Evolutionary conservation across 1,140 invertebrate genomes (phyloP), one percentile per base, ranked within the genome.

Genomic region (Drosophila guanche): DNA sequence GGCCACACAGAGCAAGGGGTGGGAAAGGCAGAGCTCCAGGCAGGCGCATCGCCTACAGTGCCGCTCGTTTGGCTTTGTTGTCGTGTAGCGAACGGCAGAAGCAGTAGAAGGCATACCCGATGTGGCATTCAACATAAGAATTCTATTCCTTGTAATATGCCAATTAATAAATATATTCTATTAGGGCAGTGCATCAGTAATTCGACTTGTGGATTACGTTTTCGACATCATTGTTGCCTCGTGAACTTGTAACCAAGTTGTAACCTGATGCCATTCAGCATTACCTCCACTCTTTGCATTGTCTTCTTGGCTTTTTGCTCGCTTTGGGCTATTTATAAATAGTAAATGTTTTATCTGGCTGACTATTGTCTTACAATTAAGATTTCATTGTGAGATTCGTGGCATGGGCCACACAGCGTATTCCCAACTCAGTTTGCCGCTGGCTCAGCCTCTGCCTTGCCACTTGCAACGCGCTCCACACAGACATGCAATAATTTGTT

Each of bases 201-300:
- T 57, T 74, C 59, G 42, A 48, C 12, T 25, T 53, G 3, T 29
- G 25, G 14, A 41, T 46, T 40, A 27, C 42, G 7, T 20, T 27
- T 37, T 33, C 3, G 20, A 40, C 29, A 27, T 42, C 42, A 56
- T 56, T 79, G 60, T 65, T 88, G 75, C 51, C 78, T 71, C 55
- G 75, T 86, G 84, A 88, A 88, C 83, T 89, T 88, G 83, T 89
- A 88, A 81, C 72, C 57, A 77, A 71, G 41, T 74, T 88, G 81
- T 78, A 86, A 86, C 69, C 58, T 51, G 76, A 85, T 85, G 65
- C 54, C 40, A 55, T 62, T 45, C 54, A 54, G 42, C 55, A 46
- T 70, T 80, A 42, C 55, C 66, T 70, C 52, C 59, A 52, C 63
- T 72, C 63, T 61, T 58, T 63, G 65, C 71, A 72, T 76, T 84